phyloP scores from a whole-genome alignment of 2,888 invertebrate species.

The Pristionchus exspectatus region DNA sequence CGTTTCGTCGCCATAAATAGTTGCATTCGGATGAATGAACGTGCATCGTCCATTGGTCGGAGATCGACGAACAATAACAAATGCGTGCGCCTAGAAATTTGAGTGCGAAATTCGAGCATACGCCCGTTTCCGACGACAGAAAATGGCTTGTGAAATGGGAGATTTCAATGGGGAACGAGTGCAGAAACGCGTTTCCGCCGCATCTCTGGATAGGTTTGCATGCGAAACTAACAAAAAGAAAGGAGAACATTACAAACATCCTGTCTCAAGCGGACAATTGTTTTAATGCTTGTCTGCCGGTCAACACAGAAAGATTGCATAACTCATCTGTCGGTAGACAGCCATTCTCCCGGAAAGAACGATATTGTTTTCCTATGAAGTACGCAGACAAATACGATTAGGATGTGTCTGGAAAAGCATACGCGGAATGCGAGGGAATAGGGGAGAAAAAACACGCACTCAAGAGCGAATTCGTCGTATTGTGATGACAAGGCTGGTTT shows the following conservation, averaged over 20 bases:
- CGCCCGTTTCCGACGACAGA: background rate
- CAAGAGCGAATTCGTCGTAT: background rate
- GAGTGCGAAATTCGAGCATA: conserved; percentile 2
- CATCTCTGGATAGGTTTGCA: background rate
- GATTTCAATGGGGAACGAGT: background rate
- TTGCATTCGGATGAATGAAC: background rate
- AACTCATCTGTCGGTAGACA: background rate
- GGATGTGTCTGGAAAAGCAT: background rate
- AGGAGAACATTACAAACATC: too few relatives aligned
- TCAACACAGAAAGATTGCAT: too few relatives aligned
- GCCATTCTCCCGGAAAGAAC: background rate
- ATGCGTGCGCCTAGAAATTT: background rate
- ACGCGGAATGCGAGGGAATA: background rate
- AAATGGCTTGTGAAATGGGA: conserved; percentile 31
- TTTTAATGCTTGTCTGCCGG: too few relatives aligned
- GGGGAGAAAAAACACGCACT: background rate
- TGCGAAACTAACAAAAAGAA: background rate
- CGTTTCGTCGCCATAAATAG: background rate
- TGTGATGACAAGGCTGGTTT: too few relatives aligned
- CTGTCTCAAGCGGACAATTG: too few relatives aligned
- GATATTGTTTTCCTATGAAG: background rate
- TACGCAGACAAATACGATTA: background rate
- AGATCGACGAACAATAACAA: conserved; percentile 17
- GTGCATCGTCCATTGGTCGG: background rate
- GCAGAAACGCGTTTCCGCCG: background rate